Base-by-base conservation (phyloP, 2,888 invertebrate species). In the Lithosia quadra region DNA sequence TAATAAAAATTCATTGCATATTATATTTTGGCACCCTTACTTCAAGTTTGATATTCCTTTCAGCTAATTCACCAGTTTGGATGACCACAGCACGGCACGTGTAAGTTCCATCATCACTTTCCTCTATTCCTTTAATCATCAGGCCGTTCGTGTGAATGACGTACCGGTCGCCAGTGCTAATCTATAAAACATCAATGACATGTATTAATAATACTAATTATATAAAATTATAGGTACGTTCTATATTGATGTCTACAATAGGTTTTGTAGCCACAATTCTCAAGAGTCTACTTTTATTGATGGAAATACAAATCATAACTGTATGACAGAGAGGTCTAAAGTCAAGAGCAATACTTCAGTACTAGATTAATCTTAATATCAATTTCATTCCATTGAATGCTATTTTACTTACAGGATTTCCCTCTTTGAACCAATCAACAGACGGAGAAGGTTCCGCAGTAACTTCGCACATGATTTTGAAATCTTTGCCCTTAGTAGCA, bases 71-170 rank as follows among this genome's bases (percentile, higher is more conserved):
- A 56, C 98, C 98, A 55, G 98, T 98, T 75, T 96, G 96, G 22
- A 97, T 96, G 0, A 98, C 98, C 56, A 97, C 96, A n/a, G 98
- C 98, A 60, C 98, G 96, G 86, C 98, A 98, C 7, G 97, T 97
- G 88, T 98, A 98, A 13, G 97, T 95, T 0, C 98, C 98, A 86
- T 98, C 98, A 83, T 99, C 98, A 21, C 97, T 96, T 88, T 97
- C 97, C 78, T 96, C 95, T 0, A 98, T 97, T 79, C 97, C 96
- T 79, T 96, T 97, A 72, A 98, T 98, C 69, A 97, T 91, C 15
- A 98, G 91, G 0, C 98, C 98, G 79, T 98, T 97, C 0, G 96
- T 94, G 79, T 97, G 96, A 67, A 97, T 96, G 18, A 98, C 96
- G 84, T 97, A 98, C 86, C 97, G 96, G 63, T 97, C 96, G 77